phyloP scores from a whole-genome alignment of 2,888 invertebrate species.

The Orthosia gracilis region DNA sequence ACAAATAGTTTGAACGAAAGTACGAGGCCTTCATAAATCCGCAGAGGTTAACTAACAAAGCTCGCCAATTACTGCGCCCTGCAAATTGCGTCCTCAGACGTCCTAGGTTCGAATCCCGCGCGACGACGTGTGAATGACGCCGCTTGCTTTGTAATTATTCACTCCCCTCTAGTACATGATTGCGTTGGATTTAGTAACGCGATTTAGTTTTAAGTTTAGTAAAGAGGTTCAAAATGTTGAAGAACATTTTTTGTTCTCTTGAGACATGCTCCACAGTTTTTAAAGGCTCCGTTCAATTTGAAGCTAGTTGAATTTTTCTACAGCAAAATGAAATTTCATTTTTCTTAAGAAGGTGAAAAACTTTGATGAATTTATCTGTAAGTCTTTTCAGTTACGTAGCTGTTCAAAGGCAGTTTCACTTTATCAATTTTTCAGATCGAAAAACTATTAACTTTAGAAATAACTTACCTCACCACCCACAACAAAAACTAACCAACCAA shows the following conservation, averaged over 20 bases:
- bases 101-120: constrained; percentile 64
- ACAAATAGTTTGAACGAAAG: constrained; percentile 38
- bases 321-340: constrained; percentile 20
- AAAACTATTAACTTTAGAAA: not conserved
- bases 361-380: constrained; percentile 16
- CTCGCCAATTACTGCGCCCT: constrained; percentile 62
- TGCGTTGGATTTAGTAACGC: constrained; percentile 55
- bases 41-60: constrained; percentile 62
- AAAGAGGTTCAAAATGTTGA: constrained; percentile 35
- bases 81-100: constrained; percentile 67
- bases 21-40: constrained; percentile 52
- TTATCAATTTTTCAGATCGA: not conserved
- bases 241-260: constrained; percentile 32
- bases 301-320: constrained; percentile 2
- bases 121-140: constrained; percentile 67
- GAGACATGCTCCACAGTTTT: constrained; percentile 39
- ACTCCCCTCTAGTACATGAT: constrained; percentile 61
- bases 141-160: constrained; percentile 64
- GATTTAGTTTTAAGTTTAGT: constrained; percentile 53
- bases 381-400: constrained; percentile 10
- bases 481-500: not conserved
- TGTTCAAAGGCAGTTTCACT: not conserved
- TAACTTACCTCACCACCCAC: not conserved
- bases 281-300: constrained; percentile 22
- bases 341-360: constrained; percentile 4